Evolutionary conservation across 2,113 vertebrate species (phyloP), one percentile per base, ranked within the genome.

Genomic region (Verasper variegatus): DNA sequence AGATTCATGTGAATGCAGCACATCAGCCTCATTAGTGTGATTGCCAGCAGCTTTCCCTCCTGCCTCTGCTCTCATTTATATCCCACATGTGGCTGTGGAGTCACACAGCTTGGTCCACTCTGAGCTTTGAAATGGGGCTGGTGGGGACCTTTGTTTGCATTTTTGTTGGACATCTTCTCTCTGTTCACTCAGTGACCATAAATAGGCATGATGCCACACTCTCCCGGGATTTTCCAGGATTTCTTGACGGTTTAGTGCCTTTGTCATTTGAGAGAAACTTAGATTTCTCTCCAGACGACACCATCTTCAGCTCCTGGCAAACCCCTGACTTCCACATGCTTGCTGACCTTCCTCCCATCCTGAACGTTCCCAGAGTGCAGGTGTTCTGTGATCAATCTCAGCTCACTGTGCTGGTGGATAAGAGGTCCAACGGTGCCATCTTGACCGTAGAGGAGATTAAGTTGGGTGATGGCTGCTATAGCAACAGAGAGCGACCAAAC

Each of bases 401-500:
- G 4, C 17, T 93, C 9, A 85, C 70, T 0, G 14, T 93, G 18
- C 35, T 83, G 47, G 90, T 93, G 12, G 80, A 84, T 9, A 90
- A 84, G 76, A 45, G 23, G 12, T 1, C 66, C 3, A 20, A 56
- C 0, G 80, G 68, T 3, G 24, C 74, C 14, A 1, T 13, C 1
- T 31, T 92, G 51, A 78, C 57, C 0, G 17, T 6, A 65, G 84
- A 85, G 3, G 85, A 86, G 4, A 24, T 92, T 0, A 72, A 77
- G 68, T 14, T 93, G 58, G 91, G 91, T 11, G 42, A 86, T n/a
- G 76, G 79, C 21, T 92, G 90, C 80, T 71, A 47, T 4, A 90
- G 85, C 66, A 93, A 87, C 4, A 12, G 42, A 35, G 74, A 84
- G 23, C 77, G 76, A 18, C 73, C 67, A 20, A 58, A 88, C 42